A percentile compares a stretch with the other conserved stretches of the same genome.
These are phyloP conservation scores for Tamandua tetradactyla DNA, from an alignment of 2,797 vertebrate genomes.

Conservation along the genomic window DNA sequence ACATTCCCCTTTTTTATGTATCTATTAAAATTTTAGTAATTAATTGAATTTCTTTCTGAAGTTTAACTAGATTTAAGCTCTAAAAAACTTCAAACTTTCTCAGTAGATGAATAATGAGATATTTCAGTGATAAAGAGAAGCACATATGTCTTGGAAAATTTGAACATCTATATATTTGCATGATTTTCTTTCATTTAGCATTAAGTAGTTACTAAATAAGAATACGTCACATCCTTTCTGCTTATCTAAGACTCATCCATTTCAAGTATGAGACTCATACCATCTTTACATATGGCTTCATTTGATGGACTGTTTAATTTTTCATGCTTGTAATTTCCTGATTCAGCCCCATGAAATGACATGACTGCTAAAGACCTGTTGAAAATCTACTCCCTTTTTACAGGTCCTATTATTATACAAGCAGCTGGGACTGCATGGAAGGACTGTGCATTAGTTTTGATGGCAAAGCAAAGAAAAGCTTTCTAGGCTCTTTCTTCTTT, in stretches of 20 bases:
- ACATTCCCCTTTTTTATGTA: not conserved
- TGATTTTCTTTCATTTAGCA: not conserved
- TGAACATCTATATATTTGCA: not conserved
- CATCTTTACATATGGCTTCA: not conserved
- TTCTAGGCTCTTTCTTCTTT: not conserved
- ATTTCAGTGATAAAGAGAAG: not conserved
- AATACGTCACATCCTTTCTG: not conserved
- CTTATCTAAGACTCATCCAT: not conserved
- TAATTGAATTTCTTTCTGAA: not conserved
- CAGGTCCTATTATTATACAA: not conserved
- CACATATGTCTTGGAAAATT: not conserved
- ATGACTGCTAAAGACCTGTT: not conserved
- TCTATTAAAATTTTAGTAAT: not conserved
- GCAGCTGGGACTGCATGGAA: not conserved
- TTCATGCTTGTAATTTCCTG: conserved; percentile 8
- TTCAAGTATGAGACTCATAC: not conserved
- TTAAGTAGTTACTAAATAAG: not conserved
- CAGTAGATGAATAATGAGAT: not conserved
- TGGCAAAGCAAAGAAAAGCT: not conserved
- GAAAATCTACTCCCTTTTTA: conserved; percentile 9
- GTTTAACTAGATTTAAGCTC: not conserved
- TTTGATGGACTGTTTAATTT: not conserved
- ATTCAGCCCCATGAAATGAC: not conserved
- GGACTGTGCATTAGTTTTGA: not conserved
- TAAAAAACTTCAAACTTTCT: not conserved